Percentiles rank a stretch among this genome's conserved stretches.
phyloP scores from a whole-genome alignment of 2,113 vertebrate genomes.

The Anarhynchus alexandrinus region DNA sequence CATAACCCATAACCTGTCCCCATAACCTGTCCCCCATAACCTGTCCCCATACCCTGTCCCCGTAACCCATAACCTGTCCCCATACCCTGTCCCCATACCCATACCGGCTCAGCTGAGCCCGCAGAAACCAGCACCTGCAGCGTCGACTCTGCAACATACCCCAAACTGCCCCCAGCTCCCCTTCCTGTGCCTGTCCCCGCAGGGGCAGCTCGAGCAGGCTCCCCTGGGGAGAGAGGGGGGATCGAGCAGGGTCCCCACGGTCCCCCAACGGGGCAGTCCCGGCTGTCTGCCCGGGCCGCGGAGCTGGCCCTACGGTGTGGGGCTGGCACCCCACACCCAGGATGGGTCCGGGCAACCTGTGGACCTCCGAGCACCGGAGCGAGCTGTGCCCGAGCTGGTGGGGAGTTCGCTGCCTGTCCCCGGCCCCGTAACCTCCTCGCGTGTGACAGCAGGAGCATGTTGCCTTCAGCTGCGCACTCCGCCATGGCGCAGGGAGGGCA shows the following conservation, averaged over 20 bases:
- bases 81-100: neutral
- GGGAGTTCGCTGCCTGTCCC: no score
- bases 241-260: no score
- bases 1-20: no score
- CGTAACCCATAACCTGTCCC: no score
- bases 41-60: no score
- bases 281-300: no score
- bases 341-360: neutral
- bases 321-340: neutral
- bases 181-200: neutral
- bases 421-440: neutral
- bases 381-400: neutral
- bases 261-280: no score
- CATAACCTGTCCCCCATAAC: no score
- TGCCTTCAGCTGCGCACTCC: neutral
- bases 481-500: no score
- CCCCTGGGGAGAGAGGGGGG: neutral
- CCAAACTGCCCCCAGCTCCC: neutral
- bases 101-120: neutral
- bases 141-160: neutral
- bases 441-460: fast-evolving
- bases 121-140: neutral
- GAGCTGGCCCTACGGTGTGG: neutral
- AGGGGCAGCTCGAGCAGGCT: neutral
- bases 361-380: fast-evolving